Evolutionary conservation across 2,888 invertebrate species (phyloP), one percentile per base, ranked within the genome.

Genomic region (Acleris holmiana): DNA sequence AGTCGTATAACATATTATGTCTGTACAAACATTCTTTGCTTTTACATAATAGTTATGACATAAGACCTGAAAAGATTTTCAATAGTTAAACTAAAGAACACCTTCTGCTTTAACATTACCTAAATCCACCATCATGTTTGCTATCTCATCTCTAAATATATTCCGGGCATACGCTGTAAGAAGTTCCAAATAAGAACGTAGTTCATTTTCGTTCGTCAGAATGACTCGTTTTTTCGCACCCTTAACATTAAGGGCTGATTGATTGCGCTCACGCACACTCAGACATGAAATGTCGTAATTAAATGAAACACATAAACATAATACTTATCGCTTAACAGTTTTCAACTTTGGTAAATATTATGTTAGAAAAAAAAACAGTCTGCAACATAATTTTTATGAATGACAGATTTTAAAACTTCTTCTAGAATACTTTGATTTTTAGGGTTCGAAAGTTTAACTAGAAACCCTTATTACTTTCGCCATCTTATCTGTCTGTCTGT

Each of bases 281-380:
- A 49, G 79, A 78, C 82, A 79, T 78, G 81, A 79, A 77, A 82
- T 74, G 74, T 74, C 77, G 79, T 84, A 84, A 85, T 85, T 85
- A 85, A 84, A 84, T 81, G 40, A 3, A 2, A 47, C 8, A 53
- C 18, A 19, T 19, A 19, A 17, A 17, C 5, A 29, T 15, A 40
- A 18, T 40, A 53, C 6, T 29, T 17, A 29, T 29, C 6, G 17
- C 15, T n/a, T 44, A 41, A 41, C 10, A 15, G n/a, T 13, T 41
- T 15, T 15, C 2, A 41, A 44, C n/a, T n/a, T 44, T 44, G 15
- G 17, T 1, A 6, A 44, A 44, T 15, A n/a, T 41, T 41, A 0
- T 1, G 2, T 40, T 40, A 40, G 25, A 25, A 25, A 25, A 7
- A 25, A 25, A 25, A 5, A 6, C 23, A n/a, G n/a, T n/a, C n/a